A percentile compares a stretch with the other conserved stretches of the same genome.
These are phyloP conservation scores for Poicephalus gulielmi DNA, from an alignment of 2,113 vertebrate genomes.

Conservation along the genomic window DNA sequence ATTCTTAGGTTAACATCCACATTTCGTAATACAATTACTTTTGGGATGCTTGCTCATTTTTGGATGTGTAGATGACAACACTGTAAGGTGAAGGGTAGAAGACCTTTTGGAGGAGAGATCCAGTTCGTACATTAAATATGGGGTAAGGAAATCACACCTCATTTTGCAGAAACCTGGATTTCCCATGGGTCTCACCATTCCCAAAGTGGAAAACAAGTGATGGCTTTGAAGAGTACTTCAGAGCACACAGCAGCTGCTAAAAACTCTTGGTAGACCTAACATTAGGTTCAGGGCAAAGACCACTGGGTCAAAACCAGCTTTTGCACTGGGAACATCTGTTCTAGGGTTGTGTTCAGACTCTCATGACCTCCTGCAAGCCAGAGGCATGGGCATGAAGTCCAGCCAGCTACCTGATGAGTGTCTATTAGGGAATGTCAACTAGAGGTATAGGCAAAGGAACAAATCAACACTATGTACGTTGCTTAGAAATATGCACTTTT, in stretches of 20 bases:
- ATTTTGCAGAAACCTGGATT: neutral
- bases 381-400: neutral
- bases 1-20: neutral
- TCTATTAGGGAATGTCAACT: neutral
- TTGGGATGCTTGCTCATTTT: neutral
- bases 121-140: neutral
- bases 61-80: neutral
- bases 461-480: neutral
- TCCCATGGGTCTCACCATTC: neutral
- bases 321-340: neutral
- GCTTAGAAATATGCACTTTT: neutral
- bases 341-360: neutral
- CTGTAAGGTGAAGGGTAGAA: neutral
- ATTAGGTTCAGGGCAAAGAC: neutral
- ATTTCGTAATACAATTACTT: neutral
- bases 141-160: neutral
- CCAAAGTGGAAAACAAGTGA: neutral
- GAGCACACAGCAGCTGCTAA: neutral
- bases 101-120: neutral
- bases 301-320: neutral
- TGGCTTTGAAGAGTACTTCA: neutral
- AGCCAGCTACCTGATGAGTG: neutral
- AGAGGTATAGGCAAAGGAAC: neutral
- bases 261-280: neutral
- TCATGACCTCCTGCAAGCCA: neutral